Evolutionary conservation across 2,113 vertebrate species (phyloP).

Genomic region (Eolophus roseicapilla): DNA sequence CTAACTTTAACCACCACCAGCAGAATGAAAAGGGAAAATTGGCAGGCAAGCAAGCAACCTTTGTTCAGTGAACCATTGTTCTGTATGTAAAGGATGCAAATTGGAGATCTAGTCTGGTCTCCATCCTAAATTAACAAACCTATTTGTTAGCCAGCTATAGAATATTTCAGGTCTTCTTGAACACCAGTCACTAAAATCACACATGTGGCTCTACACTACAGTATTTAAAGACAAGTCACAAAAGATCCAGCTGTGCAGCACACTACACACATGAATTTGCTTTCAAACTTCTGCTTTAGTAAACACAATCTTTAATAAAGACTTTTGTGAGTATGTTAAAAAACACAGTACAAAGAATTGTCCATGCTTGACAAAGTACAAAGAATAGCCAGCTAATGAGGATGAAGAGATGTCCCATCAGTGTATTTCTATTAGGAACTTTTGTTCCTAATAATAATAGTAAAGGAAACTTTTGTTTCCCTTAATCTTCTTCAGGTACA

Average conservation of each 20-base stretch:
- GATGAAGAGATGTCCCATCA: not conserved
- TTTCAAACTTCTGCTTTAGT: not conserved
- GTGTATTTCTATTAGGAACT: not conserved
- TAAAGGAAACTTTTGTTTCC: not conserved
- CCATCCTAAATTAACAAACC: not conserved
- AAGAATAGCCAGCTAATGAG: not conserved
- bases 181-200: not conserved
- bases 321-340: not conserved
- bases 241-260: not conserved
- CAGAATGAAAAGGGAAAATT: not conserved
- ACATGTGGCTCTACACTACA: not conserved
- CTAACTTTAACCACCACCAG: not conserved
- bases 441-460: too few relatives aligned
- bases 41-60: not conserved
- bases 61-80: not conserved
- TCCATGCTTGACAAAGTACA: not conserved
- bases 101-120: not conserved
- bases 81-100: not conserved
- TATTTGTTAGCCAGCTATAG: not conserved
- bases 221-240: not conserved
- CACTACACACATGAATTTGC: not conserved
- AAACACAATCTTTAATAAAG: not conserved
- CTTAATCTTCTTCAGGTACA: not conserved
- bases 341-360: not conserved
- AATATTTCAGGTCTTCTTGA: not conserved